Base-by-base conservation (phyloP, 2,888 invertebrate species). In the Psylliodes chrysocephalus region DNA sequence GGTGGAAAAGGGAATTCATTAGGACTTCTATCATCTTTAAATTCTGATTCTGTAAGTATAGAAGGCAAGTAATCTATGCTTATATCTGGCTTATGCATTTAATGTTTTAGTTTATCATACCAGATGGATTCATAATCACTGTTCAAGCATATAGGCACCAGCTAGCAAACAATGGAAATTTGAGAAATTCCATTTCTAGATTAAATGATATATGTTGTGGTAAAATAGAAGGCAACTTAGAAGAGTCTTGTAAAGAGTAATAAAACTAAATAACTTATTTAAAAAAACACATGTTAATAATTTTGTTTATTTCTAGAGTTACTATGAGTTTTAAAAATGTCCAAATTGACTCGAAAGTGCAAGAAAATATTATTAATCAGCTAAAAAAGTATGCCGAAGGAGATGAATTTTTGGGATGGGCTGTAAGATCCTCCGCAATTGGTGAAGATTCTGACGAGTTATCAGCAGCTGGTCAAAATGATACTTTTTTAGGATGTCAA, bases 391-490 rank as follows among this genome's bases (percentile, higher is more conserved):
- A 69, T 59, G 14, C 54, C 15, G 59, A 63, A 0, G 77, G 80
- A n/a, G 75, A 80, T 63, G 79, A 62, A 3, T 44, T 62, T 35
- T 19, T 57, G 56, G 83, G 84, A 44, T 89, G 88, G 79, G 91
- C 91, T 0, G 89, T 91, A 1, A 83, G 91, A 73, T 91, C 92
- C 2, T 81, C 81, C 68, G 93, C 91, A 10, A 86, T 91, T 42
- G 90, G 90, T 2, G 95, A 95, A 83, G 94, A 95, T 79, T 89
- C 90, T 5, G 88, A 89, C 63, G 91, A 91, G 51, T 82, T 91
- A 8, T 94, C 93, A 0, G 90, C 92, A 2, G 94, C 94, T 0
- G 94, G 94, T 0, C 94, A 95, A 83, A 92, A 94, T 82, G 89
- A 90, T 64, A 93, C 93, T 0, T 87, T 89, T 65, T 83, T 95